Evolutionary conservation across 2,113 vertebrate genomes (phyloP).

Genomic region (Heterocephalus glaber): DNA sequence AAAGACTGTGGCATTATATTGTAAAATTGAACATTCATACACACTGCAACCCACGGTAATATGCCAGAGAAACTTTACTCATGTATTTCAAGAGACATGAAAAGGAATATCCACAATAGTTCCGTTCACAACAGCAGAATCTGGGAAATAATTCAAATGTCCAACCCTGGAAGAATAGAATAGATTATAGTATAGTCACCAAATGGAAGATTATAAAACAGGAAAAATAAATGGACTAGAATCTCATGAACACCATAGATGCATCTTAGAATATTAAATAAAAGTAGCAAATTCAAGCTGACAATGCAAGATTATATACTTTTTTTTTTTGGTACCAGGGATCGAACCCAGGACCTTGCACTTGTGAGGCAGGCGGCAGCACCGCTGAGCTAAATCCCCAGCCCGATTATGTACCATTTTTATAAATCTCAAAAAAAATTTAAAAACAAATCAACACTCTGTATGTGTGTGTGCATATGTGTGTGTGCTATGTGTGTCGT

Average conservation of each 20-base stretch:
- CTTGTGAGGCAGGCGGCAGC: too few species aligned
- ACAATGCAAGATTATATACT: neutral
- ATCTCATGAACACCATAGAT: slow-evolving; percentile 4
- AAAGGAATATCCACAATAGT: neutral
- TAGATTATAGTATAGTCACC: neutral
- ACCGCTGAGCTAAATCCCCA: slow-evolving; percentile 11
- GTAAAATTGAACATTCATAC: slow-evolving; percentile 24
- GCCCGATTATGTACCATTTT: too few species aligned
- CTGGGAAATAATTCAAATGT: slow-evolving; percentile 2
- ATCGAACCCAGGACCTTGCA: too few species aligned
- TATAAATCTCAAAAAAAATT: slow-evolving; percentile 9
- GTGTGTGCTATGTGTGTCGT: neutral
- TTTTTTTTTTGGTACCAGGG: too few species aligned
- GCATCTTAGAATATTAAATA: neutral
- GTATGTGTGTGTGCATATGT: neutral
- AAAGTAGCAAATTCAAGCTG: slow-evolving; percentile 6
- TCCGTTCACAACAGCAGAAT: neutral
- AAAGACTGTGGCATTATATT: neutral
- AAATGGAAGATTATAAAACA: slow-evolving; percentile 35
- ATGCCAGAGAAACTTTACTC: neutral
- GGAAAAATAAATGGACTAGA: slow-evolving; percentile 5
- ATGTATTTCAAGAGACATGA: neutral
- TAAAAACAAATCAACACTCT: neutral
- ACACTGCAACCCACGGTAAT: neutral
- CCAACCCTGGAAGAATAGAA: neutral